Conservation (phyloP, 2,113 vertebrate genomes). For the Bufo gargarizans region DNA sequence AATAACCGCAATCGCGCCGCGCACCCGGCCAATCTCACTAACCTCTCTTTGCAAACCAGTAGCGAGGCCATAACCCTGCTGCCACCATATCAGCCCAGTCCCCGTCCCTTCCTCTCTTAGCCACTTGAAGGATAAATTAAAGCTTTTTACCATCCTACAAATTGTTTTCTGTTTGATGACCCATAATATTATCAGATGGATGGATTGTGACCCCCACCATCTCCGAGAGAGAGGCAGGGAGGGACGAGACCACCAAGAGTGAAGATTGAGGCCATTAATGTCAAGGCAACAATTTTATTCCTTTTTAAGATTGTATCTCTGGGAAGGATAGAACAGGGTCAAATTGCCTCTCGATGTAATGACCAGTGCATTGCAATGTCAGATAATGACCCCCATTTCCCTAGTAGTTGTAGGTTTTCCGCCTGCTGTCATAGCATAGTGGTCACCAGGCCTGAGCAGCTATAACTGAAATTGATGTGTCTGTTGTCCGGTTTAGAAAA, state of each 20-base stretch:
- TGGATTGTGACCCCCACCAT: background rate
- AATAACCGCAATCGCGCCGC: background rate
- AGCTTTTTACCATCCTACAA: background rate
- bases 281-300: background rate
- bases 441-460: no score
- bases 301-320: background rate
- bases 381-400: background rate
- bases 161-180: conserved; percentile 22
- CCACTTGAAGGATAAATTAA: background rate
- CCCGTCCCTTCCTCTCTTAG: background rate
- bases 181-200: conserved; percentile 17
- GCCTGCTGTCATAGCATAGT: background rate
- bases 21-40: background rate
- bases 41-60: background rate
- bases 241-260: no score
- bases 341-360: background rate
- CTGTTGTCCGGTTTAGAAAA: no score
- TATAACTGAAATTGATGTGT: no score
- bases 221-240: background rate
- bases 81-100: background rate
- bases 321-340: background rate
- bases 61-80: background rate
- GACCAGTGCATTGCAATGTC: background rate
- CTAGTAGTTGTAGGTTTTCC: background rate
- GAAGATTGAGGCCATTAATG: background rate